Conservation (phyloP, 2,888 invertebrate genomes). For the Vanessa cardui region DNA sequence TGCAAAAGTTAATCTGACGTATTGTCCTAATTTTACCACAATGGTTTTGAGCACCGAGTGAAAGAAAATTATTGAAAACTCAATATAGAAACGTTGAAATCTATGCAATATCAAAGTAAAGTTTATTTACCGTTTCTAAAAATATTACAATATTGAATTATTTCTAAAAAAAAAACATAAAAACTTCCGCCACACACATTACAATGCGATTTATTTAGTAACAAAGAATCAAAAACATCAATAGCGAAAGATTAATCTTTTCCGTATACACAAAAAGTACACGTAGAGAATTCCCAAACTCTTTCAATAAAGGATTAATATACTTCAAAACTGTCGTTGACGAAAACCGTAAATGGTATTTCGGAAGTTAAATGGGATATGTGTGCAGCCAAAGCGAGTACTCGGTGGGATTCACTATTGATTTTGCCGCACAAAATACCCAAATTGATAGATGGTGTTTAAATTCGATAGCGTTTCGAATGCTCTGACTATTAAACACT, state of each 20-base stretch:
- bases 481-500: slow-evolving; percentile 8
- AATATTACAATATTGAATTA: too few relatives aligned
- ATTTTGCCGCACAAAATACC: slow-evolving; percentile 28
- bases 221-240: too few relatives aligned
- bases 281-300: slow-evolving; percentile 21
- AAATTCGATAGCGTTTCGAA: slow-evolving; percentile 15
- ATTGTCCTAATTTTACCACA: too few relatives aligned
- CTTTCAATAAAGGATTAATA: slow-evolving; percentile 35
- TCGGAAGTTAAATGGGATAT: slow-evolving; percentile 35
- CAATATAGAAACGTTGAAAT: too few relatives aligned
- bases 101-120: too few relatives aligned
- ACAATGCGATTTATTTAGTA: too few relatives aligned
- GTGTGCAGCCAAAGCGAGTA: slow-evolving; percentile 25
- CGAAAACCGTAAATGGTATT: slow-evolving; percentile 35
- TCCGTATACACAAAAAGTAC: slow-evolving; percentile 5
- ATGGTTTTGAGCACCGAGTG: too few relatives aligned
- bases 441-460: slow-evolving; percentile 26
- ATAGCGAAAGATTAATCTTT: neutral
- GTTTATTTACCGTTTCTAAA: too few relatives aligned
- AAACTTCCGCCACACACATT: too few relatives aligned
- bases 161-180: too few relatives aligned
- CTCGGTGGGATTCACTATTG: slow-evolving; percentile 25
- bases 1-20: too few relatives aligned
- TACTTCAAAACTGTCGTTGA: slow-evolving; percentile 33
- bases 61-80: too few relatives aligned